phyloP scores from a whole-genome alignment of 2,888 invertebrate genomes.

The Pimpla rufipes region DNA sequence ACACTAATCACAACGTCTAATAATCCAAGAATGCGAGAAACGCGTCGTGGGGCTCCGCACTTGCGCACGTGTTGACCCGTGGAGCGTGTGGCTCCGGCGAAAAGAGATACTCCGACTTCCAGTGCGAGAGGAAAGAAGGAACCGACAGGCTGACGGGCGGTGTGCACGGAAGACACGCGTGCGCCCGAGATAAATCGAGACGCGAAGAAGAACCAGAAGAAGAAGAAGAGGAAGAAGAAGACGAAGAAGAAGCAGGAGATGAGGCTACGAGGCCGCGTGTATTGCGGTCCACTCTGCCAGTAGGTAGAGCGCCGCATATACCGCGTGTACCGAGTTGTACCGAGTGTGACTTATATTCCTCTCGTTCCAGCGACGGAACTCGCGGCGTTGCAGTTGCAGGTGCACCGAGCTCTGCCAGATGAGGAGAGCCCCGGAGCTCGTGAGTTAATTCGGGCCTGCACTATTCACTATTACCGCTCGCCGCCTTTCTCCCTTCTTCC shows the following conservation, averaged over 20 bases:
- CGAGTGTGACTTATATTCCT: constrained; percentile 15
- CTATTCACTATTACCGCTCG: constrained; percentile 21
- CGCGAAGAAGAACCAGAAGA: constrained; percentile 65
- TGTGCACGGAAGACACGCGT: constrained; percentile 59
- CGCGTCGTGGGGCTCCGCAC: background rate
- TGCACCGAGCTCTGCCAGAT: constrained; percentile 26
- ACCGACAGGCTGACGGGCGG: constrained; percentile 27
- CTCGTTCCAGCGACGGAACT: constrained; percentile 23
- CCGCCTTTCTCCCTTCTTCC: constrained; percentile 8
- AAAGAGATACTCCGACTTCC: constrained; percentile 36
- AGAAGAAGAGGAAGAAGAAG: constrained; percentile 33
- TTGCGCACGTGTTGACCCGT: constrained; percentile 21
- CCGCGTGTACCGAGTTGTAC: background rate
- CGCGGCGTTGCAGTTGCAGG: constrained; percentile 18
- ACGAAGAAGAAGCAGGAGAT: constrained; percentile 9
- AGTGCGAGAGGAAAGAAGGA: constrained; percentile 53
- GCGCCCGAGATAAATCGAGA: constrained; percentile 69
- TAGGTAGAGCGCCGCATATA: background rate
- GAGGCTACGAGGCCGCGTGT: constrained; percentile 52
- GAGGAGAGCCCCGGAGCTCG: background rate
- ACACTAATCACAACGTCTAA: background rate
- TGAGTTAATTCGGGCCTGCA: constrained; percentile 29
- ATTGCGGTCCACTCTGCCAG: constrained; percentile 10
- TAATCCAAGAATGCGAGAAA: constrained; percentile 83
- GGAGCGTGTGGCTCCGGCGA: constrained; percentile 14